A percentile compares a stretch with the other conserved stretches of the same genome.
These are phyloP conservation scores for Lithophane socia DNA, from an alignment of 2,888 invertebrate species.

Conservation along the genomic window DNA sequence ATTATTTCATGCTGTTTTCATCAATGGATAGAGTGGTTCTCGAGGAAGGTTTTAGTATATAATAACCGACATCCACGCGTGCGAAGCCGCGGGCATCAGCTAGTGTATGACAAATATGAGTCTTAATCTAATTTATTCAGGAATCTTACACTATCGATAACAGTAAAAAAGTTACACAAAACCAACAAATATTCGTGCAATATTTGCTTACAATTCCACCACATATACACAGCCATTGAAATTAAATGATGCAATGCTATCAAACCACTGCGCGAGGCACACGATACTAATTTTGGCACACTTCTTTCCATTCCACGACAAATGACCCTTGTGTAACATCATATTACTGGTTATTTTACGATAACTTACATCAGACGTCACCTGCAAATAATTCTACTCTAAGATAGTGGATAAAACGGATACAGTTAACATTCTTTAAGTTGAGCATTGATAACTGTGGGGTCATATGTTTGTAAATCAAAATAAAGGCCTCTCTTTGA, in stretches of 20 bases:
- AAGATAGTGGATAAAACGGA: slow-evolving; percentile 10
- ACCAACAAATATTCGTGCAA: slow-evolving; percentile 4
- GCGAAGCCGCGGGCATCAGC: too few species aligned
- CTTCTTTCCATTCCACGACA: slow-evolving; percentile 7
- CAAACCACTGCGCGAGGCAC: neutral
- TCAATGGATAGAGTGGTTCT: too few species aligned
- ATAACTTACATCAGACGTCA: slow-evolving; percentile 27
- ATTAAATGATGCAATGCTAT: slow-evolving; percentile 34
- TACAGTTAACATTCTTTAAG: slow-evolving; percentile 3
- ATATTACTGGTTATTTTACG: slow-evolving; percentile 18
- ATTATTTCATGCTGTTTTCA: too few species aligned
- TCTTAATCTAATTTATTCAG: neutral
- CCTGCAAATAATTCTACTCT: slow-evolving; percentile 4
- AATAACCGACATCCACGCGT: too few species aligned
- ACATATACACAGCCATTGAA: neutral
- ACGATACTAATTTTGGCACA: slow-evolving; percentile 2
- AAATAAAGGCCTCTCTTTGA: too few species aligned
- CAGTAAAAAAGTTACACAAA: neutral
- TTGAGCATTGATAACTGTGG: neutral
- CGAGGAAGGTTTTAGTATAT: too few species aligned
- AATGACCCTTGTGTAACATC: slow-evolving; percentile 15
- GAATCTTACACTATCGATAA: slow-evolving; percentile 5
- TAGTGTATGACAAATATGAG: neutral
- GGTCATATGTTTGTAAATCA: neutral
- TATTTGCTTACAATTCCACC: slow-evolving; percentile 11